Evolutionary conservation across 2,113 vertebrate genomes (phyloP).

Genomic region (Cryptomyrus ogoouensis): DNA sequence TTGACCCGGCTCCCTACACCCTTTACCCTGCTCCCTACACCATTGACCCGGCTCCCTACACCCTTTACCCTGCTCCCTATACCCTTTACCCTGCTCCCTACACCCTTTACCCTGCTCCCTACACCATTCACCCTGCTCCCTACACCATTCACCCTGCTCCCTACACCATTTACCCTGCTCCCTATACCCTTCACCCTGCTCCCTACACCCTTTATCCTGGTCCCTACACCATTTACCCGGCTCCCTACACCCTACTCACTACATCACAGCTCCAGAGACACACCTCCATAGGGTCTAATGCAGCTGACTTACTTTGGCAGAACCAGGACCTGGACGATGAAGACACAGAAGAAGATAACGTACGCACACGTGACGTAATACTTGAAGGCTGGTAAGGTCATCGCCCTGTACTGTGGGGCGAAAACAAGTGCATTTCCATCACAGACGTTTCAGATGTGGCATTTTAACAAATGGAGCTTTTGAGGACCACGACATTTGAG

Average conservation of each 20-base stretch:
- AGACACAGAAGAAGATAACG: constrained; percentile 95
- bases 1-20: too few relatives aligned
- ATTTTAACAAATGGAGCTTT: not conserved
- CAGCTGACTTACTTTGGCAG: constrained; percentile 80
- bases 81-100: not conserved
- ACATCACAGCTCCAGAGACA: not conserved
- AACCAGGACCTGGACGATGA: constrained; percentile 87
- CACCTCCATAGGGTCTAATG: not conserved
- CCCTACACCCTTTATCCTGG: not conserved
- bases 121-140: not conserved
- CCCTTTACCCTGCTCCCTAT: not conserved
- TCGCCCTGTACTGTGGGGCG: constrained; percentile 79
- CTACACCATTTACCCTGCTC: too few relatives aligned
- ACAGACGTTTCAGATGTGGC: not conserved
- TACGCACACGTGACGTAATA: constrained; percentile 94
- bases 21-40: not conserved
- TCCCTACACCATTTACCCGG: not conserved
- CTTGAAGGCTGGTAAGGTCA: constrained; percentile 88
- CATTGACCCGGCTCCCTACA: not conserved
- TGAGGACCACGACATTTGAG: not conserved
- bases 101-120: not conserved
- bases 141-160: not conserved
- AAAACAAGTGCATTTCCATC: constrained; percentile 1
- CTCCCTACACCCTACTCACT: not conserved
- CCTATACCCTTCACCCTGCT: not conserved